These are phyloP conservation scores for Oithona nana DNA, from an alignment of 2,888 invertebrate genomes.

Conservation along the genomic window DNA sequence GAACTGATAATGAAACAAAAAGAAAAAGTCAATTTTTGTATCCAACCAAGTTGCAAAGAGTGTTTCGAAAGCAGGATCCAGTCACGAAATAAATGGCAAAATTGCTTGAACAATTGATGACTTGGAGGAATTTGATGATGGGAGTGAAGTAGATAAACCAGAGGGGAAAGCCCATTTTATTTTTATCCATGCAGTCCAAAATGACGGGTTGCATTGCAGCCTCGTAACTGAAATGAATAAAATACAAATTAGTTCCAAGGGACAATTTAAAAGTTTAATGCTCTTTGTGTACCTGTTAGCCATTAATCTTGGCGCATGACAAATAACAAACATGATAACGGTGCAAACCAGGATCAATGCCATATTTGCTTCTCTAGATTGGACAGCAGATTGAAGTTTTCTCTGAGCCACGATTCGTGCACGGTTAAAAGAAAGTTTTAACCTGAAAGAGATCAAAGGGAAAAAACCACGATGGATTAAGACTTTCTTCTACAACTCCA, in stretches of 20 bases:
- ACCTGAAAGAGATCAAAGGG: no score
- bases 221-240: background rate
- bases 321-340: background rate
- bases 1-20: no score
- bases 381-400: background rate
- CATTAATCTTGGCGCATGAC: background rate
- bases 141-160: slow-evolving; percentile 1
- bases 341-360: background rate
- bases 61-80: background rate
- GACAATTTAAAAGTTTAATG: background rate
- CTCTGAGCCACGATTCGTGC: background rate
- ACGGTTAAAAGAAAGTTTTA: no score
- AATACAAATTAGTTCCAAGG: background rate
- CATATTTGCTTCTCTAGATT: slow-evolving; percentile 4
- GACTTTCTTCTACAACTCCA: no score
- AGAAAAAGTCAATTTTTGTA: no score
- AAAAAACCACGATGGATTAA: no score
- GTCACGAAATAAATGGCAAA: background rate
- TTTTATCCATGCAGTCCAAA: background rate
- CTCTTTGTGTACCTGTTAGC: background rate
- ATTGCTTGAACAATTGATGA: background rate
- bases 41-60: no score
- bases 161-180: background rate
- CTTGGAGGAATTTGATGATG: background rate
- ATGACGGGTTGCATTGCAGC: background rate